These are phyloP conservation scores for Frieseomelitta varia DNA, from an alignment of 1,140 invertebrate species.

Conservation along the genomic window DNA sequence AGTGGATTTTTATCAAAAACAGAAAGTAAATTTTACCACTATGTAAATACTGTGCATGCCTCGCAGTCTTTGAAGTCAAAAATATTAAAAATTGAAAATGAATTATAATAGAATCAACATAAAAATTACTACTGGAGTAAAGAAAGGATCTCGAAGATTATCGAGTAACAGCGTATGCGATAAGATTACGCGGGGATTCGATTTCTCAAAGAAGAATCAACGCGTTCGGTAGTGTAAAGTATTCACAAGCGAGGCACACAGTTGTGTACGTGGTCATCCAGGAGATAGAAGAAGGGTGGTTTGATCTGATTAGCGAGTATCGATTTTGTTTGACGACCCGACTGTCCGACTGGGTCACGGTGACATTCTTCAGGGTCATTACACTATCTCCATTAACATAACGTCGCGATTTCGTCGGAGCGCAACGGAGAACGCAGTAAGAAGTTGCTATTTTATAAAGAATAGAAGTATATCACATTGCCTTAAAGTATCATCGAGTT, in stretches of 20 bases:
- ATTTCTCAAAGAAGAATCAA: not conserved
- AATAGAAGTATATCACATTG: not conserved
- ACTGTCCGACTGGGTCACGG: constrained; percentile 78
- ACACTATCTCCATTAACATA: constrained; percentile 49
- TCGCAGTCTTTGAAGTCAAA: not conserved
- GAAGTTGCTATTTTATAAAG: not conserved
- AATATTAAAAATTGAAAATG: not conserved
- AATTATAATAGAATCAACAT: not conserved
- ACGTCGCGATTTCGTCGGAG: not conserved
- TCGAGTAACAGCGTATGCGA: not conserved
- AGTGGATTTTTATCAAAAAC: too few species aligned
- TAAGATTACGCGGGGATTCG: not conserved
- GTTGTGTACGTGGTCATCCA: constrained; percentile 65
- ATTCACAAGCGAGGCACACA: not conserved
- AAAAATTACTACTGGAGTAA: not conserved
- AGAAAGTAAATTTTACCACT: too few species aligned
- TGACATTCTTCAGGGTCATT: constrained; percentile 74
- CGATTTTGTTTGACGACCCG: constrained; percentile 76
- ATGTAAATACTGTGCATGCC: too few species aligned
- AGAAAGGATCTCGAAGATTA: not conserved
- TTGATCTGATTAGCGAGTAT: constrained; percentile 79
- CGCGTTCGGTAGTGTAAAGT: not conserved
- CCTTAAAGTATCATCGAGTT: not conserved
- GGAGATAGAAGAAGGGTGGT: constrained; percentile 68
- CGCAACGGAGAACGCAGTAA: not conserved